Conservation (phyloP, 2,888 invertebrate genomes). For the Formica aserva region DNA sequence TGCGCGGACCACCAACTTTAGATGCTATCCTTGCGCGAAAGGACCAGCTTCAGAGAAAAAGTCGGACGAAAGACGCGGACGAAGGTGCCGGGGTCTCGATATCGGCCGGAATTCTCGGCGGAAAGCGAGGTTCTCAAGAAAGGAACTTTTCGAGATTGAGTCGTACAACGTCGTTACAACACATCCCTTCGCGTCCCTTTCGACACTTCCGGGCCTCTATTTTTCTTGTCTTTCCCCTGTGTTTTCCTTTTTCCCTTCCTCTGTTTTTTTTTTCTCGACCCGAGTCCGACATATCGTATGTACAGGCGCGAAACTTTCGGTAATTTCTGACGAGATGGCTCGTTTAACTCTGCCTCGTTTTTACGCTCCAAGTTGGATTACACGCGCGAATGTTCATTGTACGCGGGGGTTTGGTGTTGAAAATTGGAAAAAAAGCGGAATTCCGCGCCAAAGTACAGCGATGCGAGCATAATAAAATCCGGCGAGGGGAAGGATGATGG, state of each 20-base stretch:
- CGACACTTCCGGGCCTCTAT: background rate
- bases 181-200: slow-evolving; percentile 1
- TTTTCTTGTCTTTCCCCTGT: background rate
- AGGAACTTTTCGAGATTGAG: slow-evolving; percentile 61
- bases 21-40: slow-evolving; percentile 40
- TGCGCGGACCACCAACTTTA: slow-evolving; percentile 53
- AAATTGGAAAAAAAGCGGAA: slow-evolving; percentile 49
- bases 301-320: slow-evolving; percentile 50
- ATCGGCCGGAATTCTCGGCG: slow-evolving; percentile 32
- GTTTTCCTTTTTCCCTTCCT: background rate
- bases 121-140: slow-evolving; percentile 40
- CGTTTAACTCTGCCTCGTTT: slow-evolving; percentile 48
- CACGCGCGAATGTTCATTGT: slow-evolving; percentile 37
- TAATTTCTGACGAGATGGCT: slow-evolving; percentile 56
- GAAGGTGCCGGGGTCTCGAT: slow-evolving; percentile 39
- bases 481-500: background rate
- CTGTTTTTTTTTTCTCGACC: background rate
- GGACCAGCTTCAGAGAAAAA: slow-evolving; percentile 28
- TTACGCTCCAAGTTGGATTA: slow-evolving; percentile 64
- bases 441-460: slow-evolving; percentile 36
- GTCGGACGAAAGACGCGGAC: slow-evolving; percentile 13
- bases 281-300: slow-evolving; percentile 22
- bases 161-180: slow-evolving; percentile 37
- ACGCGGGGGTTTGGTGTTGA: slow-evolving; percentile 19
- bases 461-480: slow-evolving; percentile 45